These are phyloP conservation scores for Epiblema foenella DNA, from an alignment of 2,888 invertebrate genomes.

Conservation along the genomic window DNA sequence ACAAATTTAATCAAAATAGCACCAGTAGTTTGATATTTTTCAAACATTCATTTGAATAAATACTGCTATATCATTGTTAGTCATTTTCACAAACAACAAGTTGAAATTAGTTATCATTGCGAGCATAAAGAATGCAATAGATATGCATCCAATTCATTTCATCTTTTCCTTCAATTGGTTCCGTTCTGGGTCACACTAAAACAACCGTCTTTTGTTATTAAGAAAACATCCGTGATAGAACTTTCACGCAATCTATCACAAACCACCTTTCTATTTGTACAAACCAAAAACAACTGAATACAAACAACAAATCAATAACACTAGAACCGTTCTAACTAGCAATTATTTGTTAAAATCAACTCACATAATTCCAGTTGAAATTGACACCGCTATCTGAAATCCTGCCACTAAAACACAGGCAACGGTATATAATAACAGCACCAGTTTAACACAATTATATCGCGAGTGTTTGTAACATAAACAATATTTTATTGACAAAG, in stretches of 20 bases:
- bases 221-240: slow-evolving; percentile 24
- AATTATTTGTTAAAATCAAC: slow-evolving; percentile 40
- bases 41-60: not conserved
- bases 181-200: slow-evolving; percentile 5
- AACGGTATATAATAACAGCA: slow-evolving; percentile 48
- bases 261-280: slow-evolving; percentile 21
- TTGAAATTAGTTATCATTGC: no score
- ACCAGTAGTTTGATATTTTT: no score
- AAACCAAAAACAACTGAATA: not conserved
- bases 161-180: slow-evolving; percentile 17
- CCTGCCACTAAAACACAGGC: slow-evolving; percentile 31
- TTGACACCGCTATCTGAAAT: slow-evolving; percentile 33
- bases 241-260: slow-evolving; percentile 18
- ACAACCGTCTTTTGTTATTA: slow-evolving; percentile 10
- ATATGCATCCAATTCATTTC: slow-evolving; percentile 1
- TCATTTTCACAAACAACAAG: not conserved
- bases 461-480: slow-evolving; percentile 66
- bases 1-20: not conserved
- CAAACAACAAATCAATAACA: slow-evolving; percentile 9
- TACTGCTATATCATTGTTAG: not conserved
- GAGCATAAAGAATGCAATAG: not conserved
- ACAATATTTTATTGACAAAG: slow-evolving; percentile 50
- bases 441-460: slow-evolving; percentile 65
- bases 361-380: slow-evolving; percentile 39
- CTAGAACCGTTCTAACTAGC: slow-evolving; percentile 1